phyloP scores from a whole-genome alignment of 2,888 invertebrate genomes.

The Patella depressa region DNA sequence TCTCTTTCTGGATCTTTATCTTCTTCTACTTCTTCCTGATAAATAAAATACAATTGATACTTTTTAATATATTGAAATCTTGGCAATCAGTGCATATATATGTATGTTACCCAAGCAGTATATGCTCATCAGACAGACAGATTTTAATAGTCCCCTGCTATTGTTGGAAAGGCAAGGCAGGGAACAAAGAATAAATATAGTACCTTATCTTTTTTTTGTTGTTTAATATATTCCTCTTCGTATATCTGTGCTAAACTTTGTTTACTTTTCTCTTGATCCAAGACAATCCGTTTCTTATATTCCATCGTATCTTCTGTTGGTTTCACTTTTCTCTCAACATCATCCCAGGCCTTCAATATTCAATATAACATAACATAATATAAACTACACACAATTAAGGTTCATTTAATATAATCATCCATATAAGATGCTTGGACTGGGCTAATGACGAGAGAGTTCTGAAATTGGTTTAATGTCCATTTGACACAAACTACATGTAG shows the following conservation, averaged over 20 bases:
- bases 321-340: constrained; percentile 89
- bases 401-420: too few species aligned
- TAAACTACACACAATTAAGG: neutral
- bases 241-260: constrained; percentile 93
- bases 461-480: too few species aligned
- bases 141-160: too few species aligned
- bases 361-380: neutral
- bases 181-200: too few species aligned
- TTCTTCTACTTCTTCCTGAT: constrained; percentile 72
- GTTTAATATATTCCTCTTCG: constrained; percentile 77
- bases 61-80: neutral
- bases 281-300: constrained; percentile 87
- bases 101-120: too few species aligned
- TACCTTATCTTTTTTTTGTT: constrained; percentile 67
- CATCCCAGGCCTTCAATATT: constrained; percentile 85
- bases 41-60: constrained; percentile 7
- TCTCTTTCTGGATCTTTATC: constrained; percentile 79
- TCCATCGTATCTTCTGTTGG: constrained; percentile 85
- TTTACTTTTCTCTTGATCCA: constrained; percentile 96
- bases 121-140: too few species aligned
- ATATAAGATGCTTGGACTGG: too few species aligned
- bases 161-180: too few species aligned
- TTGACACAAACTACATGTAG: too few species aligned
- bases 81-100: too few species aligned
- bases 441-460: too few species aligned